phyloP scores from a whole-genome alignment of 2,797 vertebrate species.

The Poeciliopsis infans region DNA sequence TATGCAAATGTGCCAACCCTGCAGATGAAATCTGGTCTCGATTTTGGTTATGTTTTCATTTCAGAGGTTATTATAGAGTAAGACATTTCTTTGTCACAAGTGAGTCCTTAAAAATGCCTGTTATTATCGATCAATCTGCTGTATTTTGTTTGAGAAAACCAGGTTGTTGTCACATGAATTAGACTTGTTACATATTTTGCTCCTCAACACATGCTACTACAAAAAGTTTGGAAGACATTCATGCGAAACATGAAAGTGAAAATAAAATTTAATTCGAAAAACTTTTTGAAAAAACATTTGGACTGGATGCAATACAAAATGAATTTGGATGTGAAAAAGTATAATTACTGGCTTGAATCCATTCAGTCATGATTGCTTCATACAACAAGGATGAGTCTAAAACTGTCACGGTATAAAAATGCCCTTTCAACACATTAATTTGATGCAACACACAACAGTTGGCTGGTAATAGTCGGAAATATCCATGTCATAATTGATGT shows the following conservation, averaged over 20 bases:
- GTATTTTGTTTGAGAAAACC: neutral
- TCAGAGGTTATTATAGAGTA: neutral
- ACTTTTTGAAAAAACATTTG: constrained; percentile 5
- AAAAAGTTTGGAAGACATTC: neutral
- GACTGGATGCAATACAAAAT: neutral
- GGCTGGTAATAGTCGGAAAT: constrained; percentile 6
- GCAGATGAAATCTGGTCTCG: neutral
- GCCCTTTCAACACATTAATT: constrained; percentile 2
- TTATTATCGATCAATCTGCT: neutral
- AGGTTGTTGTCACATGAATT: neutral
- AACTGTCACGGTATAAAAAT: neutral
- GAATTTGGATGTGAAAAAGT: neutral
- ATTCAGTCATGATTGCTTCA: neutral
- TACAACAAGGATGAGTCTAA: neutral
- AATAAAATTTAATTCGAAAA: neutral
- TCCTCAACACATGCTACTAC: neutral
- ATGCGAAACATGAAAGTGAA: neutral
- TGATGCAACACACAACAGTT: neutral
- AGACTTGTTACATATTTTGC: neutral
- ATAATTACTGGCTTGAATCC: neutral
- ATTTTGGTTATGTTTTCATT: neutral
- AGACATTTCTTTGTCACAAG: neutral
- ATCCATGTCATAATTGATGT: neutral
- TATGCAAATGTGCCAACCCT: neutral
- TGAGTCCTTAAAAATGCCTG: neutral